Evolutionary conservation across 2,113 vertebrate genomes (phyloP).

Genomic region (Microtus ochrogaster): DNA sequence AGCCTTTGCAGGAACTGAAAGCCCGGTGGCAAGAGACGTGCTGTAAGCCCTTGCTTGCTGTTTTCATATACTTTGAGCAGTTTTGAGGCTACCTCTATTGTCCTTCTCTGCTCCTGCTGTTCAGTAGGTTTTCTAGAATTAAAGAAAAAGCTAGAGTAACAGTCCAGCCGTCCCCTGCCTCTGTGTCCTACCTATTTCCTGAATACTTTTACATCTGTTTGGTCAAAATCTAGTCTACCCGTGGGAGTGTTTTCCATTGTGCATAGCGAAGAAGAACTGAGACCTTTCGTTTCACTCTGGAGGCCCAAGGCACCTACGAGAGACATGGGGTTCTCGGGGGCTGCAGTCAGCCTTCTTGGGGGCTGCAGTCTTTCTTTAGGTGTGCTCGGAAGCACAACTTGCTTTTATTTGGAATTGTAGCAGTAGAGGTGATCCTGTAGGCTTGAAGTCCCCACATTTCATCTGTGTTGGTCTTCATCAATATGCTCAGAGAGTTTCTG

Average conservation of each 20-base stretch:
- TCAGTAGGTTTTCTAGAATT: conserved; percentile 15
- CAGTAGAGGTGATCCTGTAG: background rate
- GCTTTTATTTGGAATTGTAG: conserved; percentile 3
- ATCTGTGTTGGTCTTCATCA: background rate
- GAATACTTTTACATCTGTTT: background rate
- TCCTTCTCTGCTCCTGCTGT: background rate
- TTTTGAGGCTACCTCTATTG: background rate
- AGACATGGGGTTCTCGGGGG: background rate
- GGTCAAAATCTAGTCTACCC: background rate
- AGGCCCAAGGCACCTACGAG: background rate
- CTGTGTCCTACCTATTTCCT: background rate
- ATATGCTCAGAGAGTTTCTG: conserved; percentile 4
- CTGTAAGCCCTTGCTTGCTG: background rate
- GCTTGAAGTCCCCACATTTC: background rate
- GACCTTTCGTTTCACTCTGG: background rate
- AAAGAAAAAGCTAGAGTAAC: background rate
- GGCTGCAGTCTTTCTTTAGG: background rate
- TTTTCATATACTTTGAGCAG: background rate
- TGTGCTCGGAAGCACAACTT: background rate
- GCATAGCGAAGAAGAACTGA: background rate
- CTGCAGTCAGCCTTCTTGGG: background rate
- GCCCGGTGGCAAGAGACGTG: background rate
- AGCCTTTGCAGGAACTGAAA: background rate
- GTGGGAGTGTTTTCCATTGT: background rate
- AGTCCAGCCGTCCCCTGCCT: background rate